Base-by-base conservation (phyloP, 2,888 invertebrate genomes). In the Brassicogethes aeneus region DNA sequence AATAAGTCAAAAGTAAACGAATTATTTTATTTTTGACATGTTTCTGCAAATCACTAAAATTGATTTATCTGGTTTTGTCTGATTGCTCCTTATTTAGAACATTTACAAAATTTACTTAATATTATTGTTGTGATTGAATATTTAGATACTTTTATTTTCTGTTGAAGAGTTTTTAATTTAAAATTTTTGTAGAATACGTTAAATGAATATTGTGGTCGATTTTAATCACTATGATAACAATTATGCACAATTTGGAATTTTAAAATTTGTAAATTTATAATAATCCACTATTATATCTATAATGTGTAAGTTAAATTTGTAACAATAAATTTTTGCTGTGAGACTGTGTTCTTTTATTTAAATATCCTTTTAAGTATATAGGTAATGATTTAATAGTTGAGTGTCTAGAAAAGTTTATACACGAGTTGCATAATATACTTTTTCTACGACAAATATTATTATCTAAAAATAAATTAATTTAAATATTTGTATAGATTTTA, bases 221-320 rank as follows among this genome's bases (percentile, higher is more conserved):
- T 49, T 43, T 50, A 53, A 49, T 47, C 51, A 49, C 50, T 44
- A 49, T 47, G 38, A 46, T 48, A 46, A 45, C 39, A 43, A 50
- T 48, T 50, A 62, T 64, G 67, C 67, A 66, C 67, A 65, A 60
- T 61, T 65, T 65, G 65, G 65, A 66, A 66, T 66, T 65, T 66
- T 60, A 49, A 65, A 59, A 54, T 66, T 67, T 67, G 64, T 66
- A 66, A 63, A 61, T 66, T 66, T 66, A 64, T 62, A 64, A 61
- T 23, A 23, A 23, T 23, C 23, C 23, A 54, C 52, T 50, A 48
- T 48, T 46, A 53, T 55, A 54, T 52, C 48, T 52, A 51, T 45
- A 47, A 47, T 43, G 47, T 60, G 57, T 61, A 57, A 60, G 53
- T 53, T 50, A 54, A 56, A 52, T 59, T 55, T 61, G 53, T 60